Base-by-base conservation (phyloP, 37 sponge, comb jelly and placozoan species). In the Agelas oroides region DNA sequence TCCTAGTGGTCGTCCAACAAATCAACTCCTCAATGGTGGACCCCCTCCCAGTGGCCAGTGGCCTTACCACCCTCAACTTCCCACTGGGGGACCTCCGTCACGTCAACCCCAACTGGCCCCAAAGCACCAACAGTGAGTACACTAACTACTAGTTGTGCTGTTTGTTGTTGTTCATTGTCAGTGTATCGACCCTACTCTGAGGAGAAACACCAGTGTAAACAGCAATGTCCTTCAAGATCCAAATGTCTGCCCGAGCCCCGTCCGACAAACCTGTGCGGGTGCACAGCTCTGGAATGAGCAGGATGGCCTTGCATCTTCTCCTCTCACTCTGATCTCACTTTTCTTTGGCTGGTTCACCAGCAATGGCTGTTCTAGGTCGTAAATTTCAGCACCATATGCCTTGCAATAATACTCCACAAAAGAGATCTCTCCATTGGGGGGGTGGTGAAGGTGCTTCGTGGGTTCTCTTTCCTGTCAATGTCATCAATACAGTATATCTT, bases 401-500 rank as follows among this genome's bases (percentile, higher is more conserved):
- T 84, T 76, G 60, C 80, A 77, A 83, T 95, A 98, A 60, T 98
- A 95, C 21, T 86, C 92, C 11, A 93, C 33, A 64, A 89, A 93
- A 18, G 85, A 71, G 30, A 91, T 91, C 59, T 87, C 79, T 2
- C 94, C 96, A 62, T 61, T 66, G 18, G 71, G 21, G 39, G 18
- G 18, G 71, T 77, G 52, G 65, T 32, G 72, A 98, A 95, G 1
- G 82, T 92, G 32, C 65, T 79, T 36, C 23, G 40, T 17, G 98
- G 98, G 40, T 71, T 91, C 71, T 82, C 81, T 6, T 86, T 73
- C 94, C 95, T 95, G 58, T 81, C 94, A 80, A 98, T 98, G 83
- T 95, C 98, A 86, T 98, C 98, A 70, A 98, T 86, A 37, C 98
- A 87, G 53, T 98, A 95, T 0, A 96, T 98, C 87, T 88, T 88